phyloP scores from a whole-genome alignment of 1,140 invertebrate genomes.

The Vollenhovia emeryi region DNA sequence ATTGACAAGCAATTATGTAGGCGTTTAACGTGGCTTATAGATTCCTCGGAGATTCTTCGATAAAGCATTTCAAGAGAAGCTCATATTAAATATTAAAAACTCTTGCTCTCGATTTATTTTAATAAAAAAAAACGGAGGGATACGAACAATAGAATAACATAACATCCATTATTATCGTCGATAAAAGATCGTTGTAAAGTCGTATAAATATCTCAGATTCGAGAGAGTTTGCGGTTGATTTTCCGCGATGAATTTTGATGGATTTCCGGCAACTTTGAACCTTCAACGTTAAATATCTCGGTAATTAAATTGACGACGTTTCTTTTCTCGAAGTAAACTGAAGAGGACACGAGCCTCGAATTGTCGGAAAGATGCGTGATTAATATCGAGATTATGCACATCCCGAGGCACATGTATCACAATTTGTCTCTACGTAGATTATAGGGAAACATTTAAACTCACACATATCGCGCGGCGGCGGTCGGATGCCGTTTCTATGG shows the following conservation, averaged over 20 bases:
- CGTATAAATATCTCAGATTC: neutral
- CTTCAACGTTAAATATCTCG: neutral
- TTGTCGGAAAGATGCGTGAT: neutral
- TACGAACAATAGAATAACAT: neutral
- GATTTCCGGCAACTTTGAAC: neutral
- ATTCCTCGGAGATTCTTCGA: conserved; percentile 31
- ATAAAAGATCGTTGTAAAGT: neutral
- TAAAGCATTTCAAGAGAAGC: neutral
- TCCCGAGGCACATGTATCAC: neutral
- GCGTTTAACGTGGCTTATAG: conserved; percentile 49
- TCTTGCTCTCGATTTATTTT: neutral
- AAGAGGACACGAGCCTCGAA: neutral
- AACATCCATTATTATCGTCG: neutral
- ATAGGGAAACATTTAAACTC: conserved; percentile 36
- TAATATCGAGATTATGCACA: neutral
- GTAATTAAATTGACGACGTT: neutral
- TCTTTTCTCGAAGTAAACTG: neutral
- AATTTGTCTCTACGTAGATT: conserved; percentile 25
- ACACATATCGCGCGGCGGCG: neutral
- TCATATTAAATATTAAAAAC: conserved; percentile 36
- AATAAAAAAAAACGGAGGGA: neutral
- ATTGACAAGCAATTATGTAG: conserved; percentile 57
- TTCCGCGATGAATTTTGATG: neutral
- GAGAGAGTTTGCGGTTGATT: neutral
- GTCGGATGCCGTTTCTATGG: neutral